phyloP scores from a whole-genome alignment of 2,888 invertebrate genomes.

The Euproctis similis region DNA sequence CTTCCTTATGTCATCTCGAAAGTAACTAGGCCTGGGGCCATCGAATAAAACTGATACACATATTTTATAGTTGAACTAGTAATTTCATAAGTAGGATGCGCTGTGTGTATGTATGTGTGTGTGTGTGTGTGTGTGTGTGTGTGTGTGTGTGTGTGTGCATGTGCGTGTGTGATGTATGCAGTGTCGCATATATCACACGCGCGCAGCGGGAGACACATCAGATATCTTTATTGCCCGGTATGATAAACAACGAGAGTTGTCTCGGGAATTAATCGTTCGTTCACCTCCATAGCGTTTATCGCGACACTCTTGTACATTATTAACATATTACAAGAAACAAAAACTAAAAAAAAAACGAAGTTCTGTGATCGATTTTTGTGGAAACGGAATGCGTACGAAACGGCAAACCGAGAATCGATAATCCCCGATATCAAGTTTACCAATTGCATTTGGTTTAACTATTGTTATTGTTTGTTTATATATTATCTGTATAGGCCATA shows the following conservation, averaged over 20 bases:
- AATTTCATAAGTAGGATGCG: conserved; percentile 11
- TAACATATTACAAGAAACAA: not conserved
- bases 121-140: not conserved
- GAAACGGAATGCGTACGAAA: too few species aligned
- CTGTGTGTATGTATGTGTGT: not conserved
- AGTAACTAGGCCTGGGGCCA: not conserved
- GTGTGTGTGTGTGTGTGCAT: not conserved
- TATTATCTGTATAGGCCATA: too few species aligned
- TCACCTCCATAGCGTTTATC: conserved; percentile 31
- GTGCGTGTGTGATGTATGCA: conserved; percentile 13
- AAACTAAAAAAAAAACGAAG: too few species aligned
- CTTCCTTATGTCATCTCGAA: too few species aligned
- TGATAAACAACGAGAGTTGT: conserved; percentile 57
- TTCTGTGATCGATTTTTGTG: too few species aligned
- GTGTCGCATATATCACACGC: conserved; percentile 25
- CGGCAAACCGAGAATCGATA: too few species aligned
- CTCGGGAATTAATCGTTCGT: conserved; percentile 54
- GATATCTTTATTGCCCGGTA: conserved; percentile 57
- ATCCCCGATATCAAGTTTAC: too few species aligned
- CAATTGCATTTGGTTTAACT: too few species aligned
- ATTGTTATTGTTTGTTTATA: too few species aligned
- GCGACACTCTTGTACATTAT: conserved; percentile 9
- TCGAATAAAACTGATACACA: conserved; percentile 4
- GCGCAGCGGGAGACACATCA: conserved; percentile 32
- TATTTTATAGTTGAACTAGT: conserved; percentile 1